Evolutionary conservation across 2,888 invertebrate species (phyloP).

Genomic region (Tetragnatha montana): DNA sequence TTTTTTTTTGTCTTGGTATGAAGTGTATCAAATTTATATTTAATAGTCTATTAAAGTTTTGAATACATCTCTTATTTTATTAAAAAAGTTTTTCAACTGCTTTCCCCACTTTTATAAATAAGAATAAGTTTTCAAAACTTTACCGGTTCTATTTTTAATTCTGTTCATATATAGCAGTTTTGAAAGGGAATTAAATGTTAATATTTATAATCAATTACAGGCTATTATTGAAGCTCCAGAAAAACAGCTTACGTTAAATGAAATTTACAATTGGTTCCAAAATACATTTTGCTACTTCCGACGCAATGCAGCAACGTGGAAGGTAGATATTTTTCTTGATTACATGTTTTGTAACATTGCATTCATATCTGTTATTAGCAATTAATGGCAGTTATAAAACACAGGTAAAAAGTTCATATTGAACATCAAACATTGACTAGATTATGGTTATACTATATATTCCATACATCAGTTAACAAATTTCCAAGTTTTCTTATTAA

Average conservation of each 20-base stretch:
- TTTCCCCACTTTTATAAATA: no score
- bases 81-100: no score
- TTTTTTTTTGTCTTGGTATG: no score
- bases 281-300: constrained; percentile 99
- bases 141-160: not conserved
- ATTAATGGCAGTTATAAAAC: no score
- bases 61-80: no score
- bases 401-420: no score
- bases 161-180: not conserved
- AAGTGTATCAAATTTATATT: no score
- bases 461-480: no score
- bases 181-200: not conserved
- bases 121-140: not conserved
- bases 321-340: constrained; percentile 82
- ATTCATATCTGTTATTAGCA: not conserved
- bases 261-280: constrained; percentile 99
- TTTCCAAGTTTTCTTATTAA: no score
- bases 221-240: constrained; percentile 99
- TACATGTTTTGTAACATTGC: not conserved
- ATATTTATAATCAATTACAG: constrained; percentile 78
- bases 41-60: no score
- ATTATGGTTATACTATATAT: no score
- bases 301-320: constrained; percentile 99
- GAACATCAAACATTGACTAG: no score
- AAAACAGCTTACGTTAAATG: constrained; percentile 97